Evolutionary conservation across 2,797 vertebrate species (phyloP).

Genomic region (Meda fulgida): DNA sequence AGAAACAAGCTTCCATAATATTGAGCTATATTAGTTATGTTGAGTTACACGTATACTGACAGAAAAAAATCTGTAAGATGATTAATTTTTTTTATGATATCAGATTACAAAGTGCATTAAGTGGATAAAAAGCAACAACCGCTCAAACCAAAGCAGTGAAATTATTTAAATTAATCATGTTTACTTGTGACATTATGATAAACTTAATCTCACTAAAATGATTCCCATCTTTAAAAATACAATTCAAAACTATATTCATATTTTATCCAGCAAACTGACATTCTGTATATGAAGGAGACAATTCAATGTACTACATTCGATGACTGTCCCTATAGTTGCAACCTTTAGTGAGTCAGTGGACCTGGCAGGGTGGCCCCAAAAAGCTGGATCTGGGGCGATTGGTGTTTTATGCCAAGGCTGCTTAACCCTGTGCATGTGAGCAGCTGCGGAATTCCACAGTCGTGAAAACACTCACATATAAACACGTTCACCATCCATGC

Average conservation of each 20-base stretch:
- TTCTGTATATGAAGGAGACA: background rate
- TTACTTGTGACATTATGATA: background rate
- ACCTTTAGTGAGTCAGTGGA: background rate
- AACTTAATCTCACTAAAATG: background rate
- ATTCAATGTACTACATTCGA: background rate
- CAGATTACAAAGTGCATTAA: background rate
- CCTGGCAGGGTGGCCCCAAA: background rate
- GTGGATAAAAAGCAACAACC: background rate
- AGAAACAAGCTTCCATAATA: too few species aligned
- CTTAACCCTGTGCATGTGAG: background rate
- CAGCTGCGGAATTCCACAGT: slow-evolving; percentile 35
- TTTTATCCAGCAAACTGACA: background rate
- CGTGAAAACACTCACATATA: background rate
- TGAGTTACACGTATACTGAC: too few species aligned
- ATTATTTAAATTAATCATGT: background rate
- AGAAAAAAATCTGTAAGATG: too few species aligned
- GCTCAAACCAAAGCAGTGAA: background rate
- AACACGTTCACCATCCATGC: background rate
- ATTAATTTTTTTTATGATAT: too few species aligned
- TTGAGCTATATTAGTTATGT: background rate
- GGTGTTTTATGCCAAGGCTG: background rate
- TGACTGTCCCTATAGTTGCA: background rate
- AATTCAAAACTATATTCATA: background rate
- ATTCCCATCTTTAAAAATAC: background rate
- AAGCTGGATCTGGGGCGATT: background rate